phyloP scores from a whole-genome alignment of 2,888 invertebrate species.

The Ennomos quercinarius region DNA sequence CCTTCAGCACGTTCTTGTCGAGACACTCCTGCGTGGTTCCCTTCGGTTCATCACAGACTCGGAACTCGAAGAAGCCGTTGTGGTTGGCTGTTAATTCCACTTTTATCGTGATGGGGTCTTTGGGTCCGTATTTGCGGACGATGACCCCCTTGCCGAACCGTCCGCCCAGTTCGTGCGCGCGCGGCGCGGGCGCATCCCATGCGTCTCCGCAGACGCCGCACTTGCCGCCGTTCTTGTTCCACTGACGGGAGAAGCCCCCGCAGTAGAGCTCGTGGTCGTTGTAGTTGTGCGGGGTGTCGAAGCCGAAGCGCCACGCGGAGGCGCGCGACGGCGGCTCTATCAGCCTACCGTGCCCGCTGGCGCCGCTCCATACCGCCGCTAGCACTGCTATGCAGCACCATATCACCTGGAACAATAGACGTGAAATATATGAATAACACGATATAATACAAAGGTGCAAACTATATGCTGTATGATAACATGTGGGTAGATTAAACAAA shows the following conservation, averaged over 20 bases:
- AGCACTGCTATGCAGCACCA: conserved; percentile 68
- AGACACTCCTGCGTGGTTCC: conserved; percentile 91
- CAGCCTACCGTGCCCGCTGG: conserved; percentile 89
- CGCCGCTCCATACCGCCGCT: conserved; percentile 60
- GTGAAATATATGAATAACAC: no score
- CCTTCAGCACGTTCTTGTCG: conserved; percentile 88
- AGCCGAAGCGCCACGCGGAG: conserved; percentile 95
- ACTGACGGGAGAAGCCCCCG: conserved; percentile 94
- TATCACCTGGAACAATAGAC: conserved; percentile 56
- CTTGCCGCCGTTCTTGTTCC: conserved; percentile 92
- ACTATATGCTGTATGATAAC: no score
- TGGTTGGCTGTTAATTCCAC: conserved; percentile 96
- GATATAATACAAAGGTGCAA: no score
- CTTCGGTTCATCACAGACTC: conserved; percentile 90
- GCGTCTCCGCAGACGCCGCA: conserved; percentile 95
- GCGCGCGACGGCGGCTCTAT: conserved; percentile 95
- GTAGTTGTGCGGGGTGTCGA: conserved; percentile 94
- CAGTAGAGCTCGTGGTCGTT: conserved; percentile 96
- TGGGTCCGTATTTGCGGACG: conserved; percentile 90
- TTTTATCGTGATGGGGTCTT: conserved; percentile 88
- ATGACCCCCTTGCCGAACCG: conserved; percentile 93
- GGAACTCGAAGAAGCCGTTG: conserved; percentile 94
- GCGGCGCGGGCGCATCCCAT: conserved; percentile 89
- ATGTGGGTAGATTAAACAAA: no score
- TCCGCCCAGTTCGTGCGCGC: conserved; percentile 93